phyloP scores from a whole-genome alignment of 2,888 invertebrate genomes.

The Erebia aethiops region DNA sequence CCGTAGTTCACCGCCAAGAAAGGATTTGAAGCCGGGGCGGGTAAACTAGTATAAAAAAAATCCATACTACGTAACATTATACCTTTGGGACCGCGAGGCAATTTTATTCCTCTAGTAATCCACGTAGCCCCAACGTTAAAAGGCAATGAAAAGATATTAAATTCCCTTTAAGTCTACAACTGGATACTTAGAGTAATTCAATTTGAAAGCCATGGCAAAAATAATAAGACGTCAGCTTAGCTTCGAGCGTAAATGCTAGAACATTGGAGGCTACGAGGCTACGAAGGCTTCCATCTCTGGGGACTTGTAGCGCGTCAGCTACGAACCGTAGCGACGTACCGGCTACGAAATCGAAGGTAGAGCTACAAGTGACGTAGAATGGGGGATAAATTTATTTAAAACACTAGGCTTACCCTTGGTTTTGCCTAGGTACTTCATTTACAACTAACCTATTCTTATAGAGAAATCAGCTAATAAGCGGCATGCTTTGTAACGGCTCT shows the following conservation, averaged over 20 bases:
- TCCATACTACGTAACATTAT: slow-evolving; percentile 4
- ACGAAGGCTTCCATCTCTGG: slow-evolving; percentile 65
- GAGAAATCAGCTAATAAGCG: too few relatives aligned
- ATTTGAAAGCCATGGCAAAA: slow-evolving; percentile 61
- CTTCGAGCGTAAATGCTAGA: slow-evolving; percentile 59
- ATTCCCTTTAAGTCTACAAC: slow-evolving; percentile 30
- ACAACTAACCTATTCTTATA: too few relatives aligned
- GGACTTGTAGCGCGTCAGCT: slow-evolving; percentile 71
- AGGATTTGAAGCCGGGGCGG: not conserved
- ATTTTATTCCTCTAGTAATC: slow-evolving; percentile 27
- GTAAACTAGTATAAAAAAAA: not conserved
- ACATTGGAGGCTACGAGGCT: slow-evolving; percentile 65
- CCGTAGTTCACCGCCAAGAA: not conserved
- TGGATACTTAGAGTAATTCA: slow-evolving; percentile 44
- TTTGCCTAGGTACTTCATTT: not conserved
- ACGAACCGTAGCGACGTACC: slow-evolving; percentile 72
- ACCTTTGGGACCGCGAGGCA: slow-evolving; percentile 13
- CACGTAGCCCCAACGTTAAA: slow-evolving; percentile 24
- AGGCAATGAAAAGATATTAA: slow-evolving; percentile 36
- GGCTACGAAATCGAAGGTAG: slow-evolving; percentile 66
- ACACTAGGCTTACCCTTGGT: not conserved
- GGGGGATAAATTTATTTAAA: slow-evolving; percentile 35
- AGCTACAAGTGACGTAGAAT: slow-evolving; percentile 49
- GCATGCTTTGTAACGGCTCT: too few relatives aligned
- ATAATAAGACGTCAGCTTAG: slow-evolving; percentile 66